Evolutionary conservation across 1,140 invertebrate genomes (phyloP).

Genomic region (Hestina assimilis): DNA sequence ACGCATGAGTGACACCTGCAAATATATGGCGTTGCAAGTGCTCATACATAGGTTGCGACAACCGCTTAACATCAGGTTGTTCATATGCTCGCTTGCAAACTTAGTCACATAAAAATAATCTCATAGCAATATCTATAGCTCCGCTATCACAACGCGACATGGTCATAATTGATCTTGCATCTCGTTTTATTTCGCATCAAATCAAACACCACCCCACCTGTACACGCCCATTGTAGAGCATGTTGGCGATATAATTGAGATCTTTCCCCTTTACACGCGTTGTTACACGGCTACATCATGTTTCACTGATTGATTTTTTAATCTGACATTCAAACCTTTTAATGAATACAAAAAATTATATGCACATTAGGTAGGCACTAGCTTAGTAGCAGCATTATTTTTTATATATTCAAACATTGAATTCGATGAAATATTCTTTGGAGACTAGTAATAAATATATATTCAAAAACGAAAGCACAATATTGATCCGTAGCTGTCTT

Average conservation of each 20-base stretch:
- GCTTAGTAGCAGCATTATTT: too few species aligned
- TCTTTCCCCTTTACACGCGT: constrained; percentile 39
- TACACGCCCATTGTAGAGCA: constrained; percentile 39
- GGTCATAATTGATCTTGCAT: constrained; percentile 11
- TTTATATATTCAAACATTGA: too few species aligned
- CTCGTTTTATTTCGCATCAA: constrained; percentile 29
- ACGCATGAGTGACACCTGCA: too few species aligned
- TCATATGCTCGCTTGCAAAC: too few species aligned
- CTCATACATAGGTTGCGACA: too few species aligned
- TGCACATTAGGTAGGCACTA: too few species aligned
- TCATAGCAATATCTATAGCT: neutral
- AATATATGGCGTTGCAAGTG: too few species aligned
- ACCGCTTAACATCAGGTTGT: too few species aligned
- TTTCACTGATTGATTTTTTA: constrained; percentile 17
- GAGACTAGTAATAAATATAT: too few species aligned
- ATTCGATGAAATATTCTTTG: too few species aligned
- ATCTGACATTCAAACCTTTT: constrained; percentile 10
- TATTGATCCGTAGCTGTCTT: too few species aligned
- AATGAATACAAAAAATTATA: neutral
- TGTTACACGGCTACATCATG: neutral
- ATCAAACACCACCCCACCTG: constrained; percentile 43
- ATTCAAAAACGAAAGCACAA: too few species aligned
- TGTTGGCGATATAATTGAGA: constrained; percentile 43
- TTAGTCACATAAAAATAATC: neutral
- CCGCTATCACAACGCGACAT: constrained; percentile 19